phyloP scores from a whole-genome alignment of 1,140 invertebrate species.

The Nymphalis io region DNA sequence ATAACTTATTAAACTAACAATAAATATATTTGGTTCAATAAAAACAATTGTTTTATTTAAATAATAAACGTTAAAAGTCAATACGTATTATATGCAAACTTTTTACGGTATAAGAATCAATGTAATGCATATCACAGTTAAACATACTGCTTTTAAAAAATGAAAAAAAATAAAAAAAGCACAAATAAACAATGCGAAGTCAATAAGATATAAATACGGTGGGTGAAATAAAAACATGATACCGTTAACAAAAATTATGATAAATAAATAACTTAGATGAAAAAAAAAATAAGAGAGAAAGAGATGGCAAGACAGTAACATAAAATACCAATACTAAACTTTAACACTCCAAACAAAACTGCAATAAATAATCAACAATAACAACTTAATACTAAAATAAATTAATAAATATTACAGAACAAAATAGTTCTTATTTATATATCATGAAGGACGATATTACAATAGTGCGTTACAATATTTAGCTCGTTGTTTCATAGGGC shows the following conservation, averaged over 20 bases:
- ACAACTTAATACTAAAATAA: conserved; percentile 24
- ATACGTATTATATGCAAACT: not conserved
- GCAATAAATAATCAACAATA: conserved; percentile 49
- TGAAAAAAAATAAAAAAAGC: conserved; percentile 4
- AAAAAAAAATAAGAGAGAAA: not conserved
- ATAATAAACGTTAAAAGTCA: not conserved
- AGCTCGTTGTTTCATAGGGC: conserved; percentile 64
- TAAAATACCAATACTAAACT: conserved; percentile 27
- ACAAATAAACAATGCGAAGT: not conserved
- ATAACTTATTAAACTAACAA: conserved; percentile 9
- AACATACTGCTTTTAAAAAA: conserved; percentile 35
- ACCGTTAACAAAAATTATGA: not conserved
- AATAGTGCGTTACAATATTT: conserved; percentile 3
- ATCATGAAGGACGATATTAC: not conserved
- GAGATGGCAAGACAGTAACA: conserved; percentile 9
- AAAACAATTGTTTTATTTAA: not conserved
- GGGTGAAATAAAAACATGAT: too few relatives aligned
- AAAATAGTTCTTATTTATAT: not conserved
- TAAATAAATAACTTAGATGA: not conserved
- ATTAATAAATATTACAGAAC: conserved; percentile 18
- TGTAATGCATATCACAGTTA: conserved; percentile 33
- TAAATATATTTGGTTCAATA: conserved; percentile 15
- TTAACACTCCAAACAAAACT: conserved; percentile 43
- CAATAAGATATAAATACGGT: not conserved
- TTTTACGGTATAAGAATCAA: conserved; percentile 3